These are phyloP conservation scores for Achroia grisella DNA, from an alignment of 1,140 invertebrate genomes.

Conservation along the genomic window DNA sequence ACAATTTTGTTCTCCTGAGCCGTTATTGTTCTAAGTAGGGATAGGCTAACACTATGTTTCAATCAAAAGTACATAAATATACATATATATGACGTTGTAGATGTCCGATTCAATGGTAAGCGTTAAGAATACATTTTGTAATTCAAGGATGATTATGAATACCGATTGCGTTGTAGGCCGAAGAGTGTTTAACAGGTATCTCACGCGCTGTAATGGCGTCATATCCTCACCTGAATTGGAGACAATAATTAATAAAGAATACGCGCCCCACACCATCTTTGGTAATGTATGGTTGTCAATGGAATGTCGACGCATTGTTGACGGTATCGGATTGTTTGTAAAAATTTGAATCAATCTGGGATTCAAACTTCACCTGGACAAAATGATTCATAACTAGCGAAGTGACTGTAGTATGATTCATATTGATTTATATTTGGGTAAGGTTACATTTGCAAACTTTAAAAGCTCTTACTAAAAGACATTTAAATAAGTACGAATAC, in stretches of 20 bases:
- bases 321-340: slow-evolving; percentile 18
- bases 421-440: neutral
- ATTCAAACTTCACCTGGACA: neutral
- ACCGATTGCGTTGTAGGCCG: slow-evolving; percentile 33
- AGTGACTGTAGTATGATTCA: neutral
- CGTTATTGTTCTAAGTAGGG: too few species aligned
- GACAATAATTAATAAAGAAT: slow-evolving; percentile 67
- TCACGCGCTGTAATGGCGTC: slow-evolving; percentile 58
- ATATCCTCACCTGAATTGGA: slow-evolving; percentile 65
- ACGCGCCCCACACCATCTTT: slow-evolving; percentile 55
- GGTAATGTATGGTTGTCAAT: slow-evolving; percentile 31
- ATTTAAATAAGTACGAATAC: neutral
- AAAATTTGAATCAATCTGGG: neutral
- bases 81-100: neutral
- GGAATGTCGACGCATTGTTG: slow-evolving; percentile 39
- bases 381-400: neutral
- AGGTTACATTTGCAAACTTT: neutral
- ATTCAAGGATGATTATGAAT: neutral
- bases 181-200: slow-evolving; percentile 50
- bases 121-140: neutral
- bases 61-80: neutral
- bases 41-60: neutral
- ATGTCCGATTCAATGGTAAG: neutral
- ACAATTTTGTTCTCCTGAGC: too few species aligned
- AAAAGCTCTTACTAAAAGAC: neutral